Conservation (phyloP, 2,113 vertebrate species). For the Centropristis striata region DNA sequence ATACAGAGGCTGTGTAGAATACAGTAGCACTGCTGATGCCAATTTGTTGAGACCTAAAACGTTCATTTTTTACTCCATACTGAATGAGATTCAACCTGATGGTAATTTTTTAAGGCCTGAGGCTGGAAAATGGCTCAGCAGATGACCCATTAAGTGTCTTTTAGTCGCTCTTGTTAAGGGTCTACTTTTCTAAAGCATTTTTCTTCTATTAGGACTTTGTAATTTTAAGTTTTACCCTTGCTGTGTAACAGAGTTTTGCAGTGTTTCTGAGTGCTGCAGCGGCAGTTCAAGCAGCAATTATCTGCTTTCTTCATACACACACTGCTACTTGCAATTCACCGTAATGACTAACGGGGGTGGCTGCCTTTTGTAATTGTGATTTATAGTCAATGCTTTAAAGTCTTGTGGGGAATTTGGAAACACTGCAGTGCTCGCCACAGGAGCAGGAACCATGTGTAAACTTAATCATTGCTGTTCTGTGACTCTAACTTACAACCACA, state of each 20-base stretch:
- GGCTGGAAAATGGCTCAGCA: not conserved
- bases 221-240: not conserved
- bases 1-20: too few relatives aligned
- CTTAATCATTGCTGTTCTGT: not conserved
- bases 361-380: constrained; percentile 37
- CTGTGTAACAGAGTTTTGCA: not conserved
- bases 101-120: not conserved
- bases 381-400: constrained; percentile 6
- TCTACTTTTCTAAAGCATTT: not conserved
- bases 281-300: constrained; percentile 23
- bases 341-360: constrained; percentile 21
- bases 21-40: too few relatives aligned
- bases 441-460: not conserved
- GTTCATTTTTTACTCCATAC: not conserved
- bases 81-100: not conserved
- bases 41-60: not conserved
- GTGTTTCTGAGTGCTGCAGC: constrained; percentile 11
- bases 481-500: not conserved
- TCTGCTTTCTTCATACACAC: constrained; percentile 11
- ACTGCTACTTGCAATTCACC: constrained; percentile 7
- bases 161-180: not conserved
- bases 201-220: not conserved
- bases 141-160: not conserved
- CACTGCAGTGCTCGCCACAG: not conserved
- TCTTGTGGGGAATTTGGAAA: constrained; percentile 6